These are phyloP conservation scores for Platichthys flesus DNA, from an alignment of 2,113 vertebrate genomes.

Conservation along the genomic window DNA sequence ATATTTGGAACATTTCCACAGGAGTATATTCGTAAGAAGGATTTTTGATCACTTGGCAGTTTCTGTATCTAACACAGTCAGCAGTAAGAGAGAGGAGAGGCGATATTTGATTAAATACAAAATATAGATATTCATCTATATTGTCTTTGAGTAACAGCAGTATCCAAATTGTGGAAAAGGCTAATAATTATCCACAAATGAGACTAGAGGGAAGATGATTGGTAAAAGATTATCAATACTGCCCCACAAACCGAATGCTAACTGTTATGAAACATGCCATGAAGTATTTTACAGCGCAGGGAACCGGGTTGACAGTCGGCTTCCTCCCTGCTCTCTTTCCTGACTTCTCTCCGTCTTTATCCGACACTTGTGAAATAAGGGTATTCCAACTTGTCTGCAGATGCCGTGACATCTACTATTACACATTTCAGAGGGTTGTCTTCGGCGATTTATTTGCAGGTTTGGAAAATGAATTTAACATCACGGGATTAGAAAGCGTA, in stretches of 20 bases:
- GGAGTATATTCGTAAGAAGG: too few relatives aligned
- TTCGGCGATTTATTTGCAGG: constrained; percentile 79
- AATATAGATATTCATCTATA: too few relatives aligned
- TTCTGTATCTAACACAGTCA: too few relatives aligned
- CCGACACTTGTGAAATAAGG: constrained; percentile 67
- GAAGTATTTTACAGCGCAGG: background rate
- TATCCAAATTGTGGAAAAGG: background rate
- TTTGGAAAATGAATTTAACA: constrained; percentile 86
- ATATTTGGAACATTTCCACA: too few relatives aligned
- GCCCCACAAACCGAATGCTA: background rate
- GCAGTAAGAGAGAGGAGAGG: too few relatives aligned
- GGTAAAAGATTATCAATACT: background rate
- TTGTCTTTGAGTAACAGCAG: too few relatives aligned
- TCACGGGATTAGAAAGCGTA: constrained; percentile 81
- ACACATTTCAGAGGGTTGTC: constrained; percentile 76
- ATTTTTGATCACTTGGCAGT: too few relatives aligned
- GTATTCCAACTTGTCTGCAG: constrained; percentile 68
- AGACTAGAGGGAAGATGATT: background rate
- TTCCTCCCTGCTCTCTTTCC: constrained; percentile 34
- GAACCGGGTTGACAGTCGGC: constrained; percentile 35
- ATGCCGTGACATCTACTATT: constrained; percentile 76
- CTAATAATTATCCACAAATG: background rate
- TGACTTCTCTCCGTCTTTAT: constrained; percentile 68
- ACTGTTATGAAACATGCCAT: background rate
- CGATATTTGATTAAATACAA: too few relatives aligned